These are phyloP conservation scores for Trididemnum nubilum DNA, from an alignment of 23 tunicate species.

Conservation along the genomic window DNA sequence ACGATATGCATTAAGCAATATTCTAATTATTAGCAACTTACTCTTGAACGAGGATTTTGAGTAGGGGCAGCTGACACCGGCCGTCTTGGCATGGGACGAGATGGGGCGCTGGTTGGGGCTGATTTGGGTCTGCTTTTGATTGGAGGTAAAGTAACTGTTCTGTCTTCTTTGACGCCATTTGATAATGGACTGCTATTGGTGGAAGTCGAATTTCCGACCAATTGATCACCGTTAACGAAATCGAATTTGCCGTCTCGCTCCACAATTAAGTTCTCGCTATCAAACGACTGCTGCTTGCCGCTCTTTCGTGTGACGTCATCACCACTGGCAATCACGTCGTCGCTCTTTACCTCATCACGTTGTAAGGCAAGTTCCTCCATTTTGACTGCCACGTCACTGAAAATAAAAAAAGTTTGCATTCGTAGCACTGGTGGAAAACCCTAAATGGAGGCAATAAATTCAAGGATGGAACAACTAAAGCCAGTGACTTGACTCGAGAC, in stretches of 20 bases:
- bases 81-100: background rate
- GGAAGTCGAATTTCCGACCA: slow-evolving; percentile 62
- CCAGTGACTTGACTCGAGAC: no score
- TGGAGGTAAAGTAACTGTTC: slow-evolving; percentile 3
- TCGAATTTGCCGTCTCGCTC: slow-evolving; percentile 90
- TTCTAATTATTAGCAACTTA: background rate
- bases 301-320: slow-evolving; percentile 26
- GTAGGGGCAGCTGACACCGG: background rate
- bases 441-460: no score
- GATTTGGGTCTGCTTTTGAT: slow-evolving; percentile 48
- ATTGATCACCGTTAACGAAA: slow-evolving; percentile 55
- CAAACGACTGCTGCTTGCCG: background rate
- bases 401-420: no score
- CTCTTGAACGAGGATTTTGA: background rate
- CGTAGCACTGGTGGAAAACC: no score
- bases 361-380: background rate
- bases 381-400: background rate
- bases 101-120: slow-evolving; percentile 35
- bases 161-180: background rate
- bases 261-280: slow-evolving; percentile 46
- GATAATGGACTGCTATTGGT: background rate
- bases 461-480: no score
- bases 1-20: no score
- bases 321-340: slow-evolving; percentile 43
- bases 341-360: slow-evolving; percentile 40